These are phyloP conservation scores for Drosophila ezoana DNA, from an alignment of 2,888 invertebrate species.

Conservation along the genomic window DNA sequence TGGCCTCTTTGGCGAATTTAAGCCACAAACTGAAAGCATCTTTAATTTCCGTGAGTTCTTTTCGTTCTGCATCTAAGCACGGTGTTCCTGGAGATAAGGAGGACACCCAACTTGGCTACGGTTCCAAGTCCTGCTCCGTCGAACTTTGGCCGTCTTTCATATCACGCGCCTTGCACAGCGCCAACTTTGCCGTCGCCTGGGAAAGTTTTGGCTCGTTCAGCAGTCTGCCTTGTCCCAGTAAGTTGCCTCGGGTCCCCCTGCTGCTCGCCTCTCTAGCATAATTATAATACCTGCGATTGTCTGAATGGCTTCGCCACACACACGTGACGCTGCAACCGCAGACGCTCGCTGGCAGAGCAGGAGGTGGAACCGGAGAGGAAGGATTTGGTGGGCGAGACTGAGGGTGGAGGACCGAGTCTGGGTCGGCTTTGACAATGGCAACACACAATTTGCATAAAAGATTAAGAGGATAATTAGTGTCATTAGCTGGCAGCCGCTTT, in stretches of 20 bases:
- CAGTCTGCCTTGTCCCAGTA: conserved; percentile 20
- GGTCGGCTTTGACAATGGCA: conserved; percentile 43
- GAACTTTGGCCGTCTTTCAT: conserved; percentile 76
- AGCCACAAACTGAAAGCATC: conserved; percentile 20
- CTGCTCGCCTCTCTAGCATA: conserved; percentile 37
- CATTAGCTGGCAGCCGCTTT: conserved; percentile 62
- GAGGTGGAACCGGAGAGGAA: background rate
- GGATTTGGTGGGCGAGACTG: background rate
- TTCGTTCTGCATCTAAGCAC: background rate
- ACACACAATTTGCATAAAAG: conserved; percentile 73
- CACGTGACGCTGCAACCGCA: conserved; percentile 70
- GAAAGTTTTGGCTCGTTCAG: conserved; percentile 58
- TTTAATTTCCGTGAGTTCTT: conserved; percentile 31
- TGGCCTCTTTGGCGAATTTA: conserved; percentile 36
- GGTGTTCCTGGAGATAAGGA: conserved; percentile 32
- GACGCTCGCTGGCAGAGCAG: conserved; percentile 15
- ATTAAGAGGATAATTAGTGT: conserved; percentile 78
- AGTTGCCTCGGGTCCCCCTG: background rate
- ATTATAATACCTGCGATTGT: conserved; percentile 77
- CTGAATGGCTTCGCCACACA: conserved; percentile 66
- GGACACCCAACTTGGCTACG: conserved; percentile 23
- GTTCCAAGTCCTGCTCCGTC: conserved; percentile 34
- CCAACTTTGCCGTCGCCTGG: conserved; percentile 62
- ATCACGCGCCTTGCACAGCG: conserved; percentile 63
- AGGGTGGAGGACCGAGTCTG: conserved; percentile 11